A percentile compares a stretch with the other conserved stretches of the same genome.
phyloP scores from a whole-genome alignment of 2,797 vertebrate genomes.

The Hypotaenidia okinawae region DNA sequence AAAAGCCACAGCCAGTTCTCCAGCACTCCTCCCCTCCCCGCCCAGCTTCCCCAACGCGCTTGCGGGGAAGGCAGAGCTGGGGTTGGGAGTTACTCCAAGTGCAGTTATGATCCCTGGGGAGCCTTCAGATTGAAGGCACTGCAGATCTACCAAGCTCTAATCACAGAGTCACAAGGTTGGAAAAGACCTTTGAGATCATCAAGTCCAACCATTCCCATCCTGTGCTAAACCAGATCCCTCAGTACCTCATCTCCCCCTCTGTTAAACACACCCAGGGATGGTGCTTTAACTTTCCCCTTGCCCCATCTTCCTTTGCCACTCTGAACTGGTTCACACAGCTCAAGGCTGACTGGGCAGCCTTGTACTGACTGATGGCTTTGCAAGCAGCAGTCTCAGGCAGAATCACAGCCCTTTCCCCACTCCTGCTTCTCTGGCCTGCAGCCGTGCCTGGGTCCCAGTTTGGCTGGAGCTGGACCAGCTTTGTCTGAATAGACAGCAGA shows the following conservation, averaged over 20 bases:
- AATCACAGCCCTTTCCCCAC: neutral
- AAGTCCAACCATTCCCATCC: too few species aligned
- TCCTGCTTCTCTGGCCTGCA: neutral
- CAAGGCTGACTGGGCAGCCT: neutral
- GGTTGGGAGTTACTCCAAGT: neutral
- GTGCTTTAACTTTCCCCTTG: neutral
- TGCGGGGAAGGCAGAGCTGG: fast-evolving
- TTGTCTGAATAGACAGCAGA: neutral
- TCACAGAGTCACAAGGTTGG: too few species aligned
- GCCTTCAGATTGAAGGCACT: neutral
- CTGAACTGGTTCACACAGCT: too few species aligned
- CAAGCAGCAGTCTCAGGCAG: neutral
- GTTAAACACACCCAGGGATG: too few species aligned
- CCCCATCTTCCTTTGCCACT: neutral
- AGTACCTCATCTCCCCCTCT: too few species aligned
- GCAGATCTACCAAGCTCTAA: neutral
- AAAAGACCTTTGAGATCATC: too few species aligned
- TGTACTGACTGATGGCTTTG: fast-evolving
- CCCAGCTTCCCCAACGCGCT: neutral
- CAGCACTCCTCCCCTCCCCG: conserved; percentile 17
- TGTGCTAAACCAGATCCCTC: too few species aligned
- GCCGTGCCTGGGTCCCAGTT: neutral
- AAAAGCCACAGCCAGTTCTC: neutral
- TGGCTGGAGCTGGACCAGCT: neutral
- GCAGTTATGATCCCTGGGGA: fast-evolving